Conservation (phyloP, 2,888 invertebrate species). For the Drosophila ezoana region DNA sequence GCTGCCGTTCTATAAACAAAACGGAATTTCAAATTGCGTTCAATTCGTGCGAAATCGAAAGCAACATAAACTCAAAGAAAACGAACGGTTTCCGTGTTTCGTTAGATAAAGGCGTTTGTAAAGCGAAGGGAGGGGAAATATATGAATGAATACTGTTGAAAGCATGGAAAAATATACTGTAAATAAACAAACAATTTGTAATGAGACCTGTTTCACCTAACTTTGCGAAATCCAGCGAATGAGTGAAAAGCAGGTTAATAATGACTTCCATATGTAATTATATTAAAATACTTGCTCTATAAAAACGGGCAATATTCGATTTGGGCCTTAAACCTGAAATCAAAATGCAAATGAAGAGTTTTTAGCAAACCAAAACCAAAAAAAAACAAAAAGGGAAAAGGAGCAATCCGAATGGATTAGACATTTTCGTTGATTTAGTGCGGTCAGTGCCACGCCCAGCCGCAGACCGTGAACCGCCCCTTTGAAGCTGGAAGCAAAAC, state of each 20-base stretch:
- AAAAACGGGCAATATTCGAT: too few relatives aligned
- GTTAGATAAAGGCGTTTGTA: not conserved
- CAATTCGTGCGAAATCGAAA: constrained; percentile 23
- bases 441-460: constrained; percentile 67
- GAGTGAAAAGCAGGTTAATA: too few relatives aligned
- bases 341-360: constrained; percentile 9
- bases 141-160: too few relatives aligned
- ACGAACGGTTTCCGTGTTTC: not conserved
- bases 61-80: constrained; percentile 6
- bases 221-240: too few relatives aligned
- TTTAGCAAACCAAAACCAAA: constrained; percentile 3
- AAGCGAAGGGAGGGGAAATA: too few relatives aligned
- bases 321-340: not conserved
- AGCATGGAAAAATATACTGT: too few relatives aligned
- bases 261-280: too few relatives aligned
- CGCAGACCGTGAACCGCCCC: constrained; percentile 26
- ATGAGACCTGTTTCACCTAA: too few relatives aligned
- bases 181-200: too few relatives aligned
- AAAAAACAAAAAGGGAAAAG: constrained; percentile 28
- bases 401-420: constrained; percentile 40
- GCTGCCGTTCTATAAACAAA: constrained; percentile 42
- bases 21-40: constrained; percentile 21
- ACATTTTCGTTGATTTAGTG: constrained; percentile 60
- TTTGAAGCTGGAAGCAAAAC: constrained; percentile 36
- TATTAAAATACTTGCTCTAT: too few relatives aligned